These are phyloP conservation scores for Hydropsyche betteni DNA, from an alignment of 2,888 invertebrate genomes.

Conservation along the genomic window DNA sequence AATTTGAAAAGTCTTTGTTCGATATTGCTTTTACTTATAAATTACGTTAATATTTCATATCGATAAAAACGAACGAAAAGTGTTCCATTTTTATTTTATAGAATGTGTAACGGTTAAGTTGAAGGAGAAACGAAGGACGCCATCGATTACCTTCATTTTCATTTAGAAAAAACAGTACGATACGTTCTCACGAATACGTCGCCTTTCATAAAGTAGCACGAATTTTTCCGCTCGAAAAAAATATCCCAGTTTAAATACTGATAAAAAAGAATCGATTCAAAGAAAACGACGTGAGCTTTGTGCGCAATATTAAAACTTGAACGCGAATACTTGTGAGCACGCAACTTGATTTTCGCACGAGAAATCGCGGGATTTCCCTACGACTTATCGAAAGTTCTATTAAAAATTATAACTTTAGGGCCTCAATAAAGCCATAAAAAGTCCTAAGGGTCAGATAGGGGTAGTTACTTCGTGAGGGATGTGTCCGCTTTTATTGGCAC, in stretches of 20 bases:
- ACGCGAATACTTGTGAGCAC: background rate
- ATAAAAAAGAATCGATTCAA: conserved; percentile 15
- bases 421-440: conserved; percentile 12
- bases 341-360: too few species aligned
- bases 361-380: too few species aligned
- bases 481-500: conserved; percentile 33
- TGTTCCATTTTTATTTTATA: too few species aligned
- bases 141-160: conserved; percentile 4
- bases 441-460: conserved; percentile 2
- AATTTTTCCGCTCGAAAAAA: background rate
- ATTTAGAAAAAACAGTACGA: background rate
- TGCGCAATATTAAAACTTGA: background rate
- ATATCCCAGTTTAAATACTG: background rate
- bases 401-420: conserved; percentile 30
- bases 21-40: too few species aligned
- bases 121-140: conserved; percentile 23
- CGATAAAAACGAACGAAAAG: too few species aligned
- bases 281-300: background rate
- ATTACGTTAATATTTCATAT: too few species aligned
- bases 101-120: background rate
- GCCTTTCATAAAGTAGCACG: background rate
- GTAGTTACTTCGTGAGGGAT: conserved; percentile 24
- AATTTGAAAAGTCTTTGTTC: too few species aligned
- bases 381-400: background rate
- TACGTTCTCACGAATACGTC: background rate